Conservation (phyloP, 2,113 vertebrate genomes). For the Eurypyga helias region DNA sequence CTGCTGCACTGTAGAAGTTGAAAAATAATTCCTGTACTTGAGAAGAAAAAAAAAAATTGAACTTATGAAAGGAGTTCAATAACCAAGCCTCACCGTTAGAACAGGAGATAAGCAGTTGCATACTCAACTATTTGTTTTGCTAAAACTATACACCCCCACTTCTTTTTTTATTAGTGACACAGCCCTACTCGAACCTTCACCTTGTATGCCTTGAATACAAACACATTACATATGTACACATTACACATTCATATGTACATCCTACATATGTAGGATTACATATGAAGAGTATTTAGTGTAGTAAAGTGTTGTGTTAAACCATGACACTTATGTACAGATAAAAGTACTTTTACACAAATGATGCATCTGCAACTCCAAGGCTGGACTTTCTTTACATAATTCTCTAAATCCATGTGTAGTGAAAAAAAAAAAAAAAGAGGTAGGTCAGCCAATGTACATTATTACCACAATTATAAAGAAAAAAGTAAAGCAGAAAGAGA, state of each 20-base stretch:
- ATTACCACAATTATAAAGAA: background rate
- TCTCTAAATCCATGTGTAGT: background rate
- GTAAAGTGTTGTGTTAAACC: background rate
- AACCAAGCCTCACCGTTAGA: background rate
- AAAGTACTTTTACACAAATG: background rate
- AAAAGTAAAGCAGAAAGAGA: background rate
- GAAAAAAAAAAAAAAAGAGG: background rate
- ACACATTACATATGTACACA: background rate
- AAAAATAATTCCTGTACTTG: background rate
- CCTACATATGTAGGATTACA: no score
- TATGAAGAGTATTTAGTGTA: background rate
- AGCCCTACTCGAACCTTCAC: background rate
- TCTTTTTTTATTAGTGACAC: background rate
- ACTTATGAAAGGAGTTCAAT: background rate
- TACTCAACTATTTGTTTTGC: background rate
- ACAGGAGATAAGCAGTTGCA: accelerated
- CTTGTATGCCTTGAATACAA: background rate
- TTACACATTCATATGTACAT: no score
- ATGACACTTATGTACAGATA: background rate
- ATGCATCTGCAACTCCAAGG: background rate
- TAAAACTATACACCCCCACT: background rate
- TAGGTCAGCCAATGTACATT: background rate
- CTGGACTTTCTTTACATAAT: background rate
- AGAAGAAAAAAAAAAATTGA: background rate
- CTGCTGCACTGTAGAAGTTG: background rate